Percentiles rank a stretch among this genome's conserved stretches.
These are phyloP conservation scores for Ctenopoma kingsleyae DNA, from an alignment of 2,797 vertebrate species.

Conservation along the genomic window DNA sequence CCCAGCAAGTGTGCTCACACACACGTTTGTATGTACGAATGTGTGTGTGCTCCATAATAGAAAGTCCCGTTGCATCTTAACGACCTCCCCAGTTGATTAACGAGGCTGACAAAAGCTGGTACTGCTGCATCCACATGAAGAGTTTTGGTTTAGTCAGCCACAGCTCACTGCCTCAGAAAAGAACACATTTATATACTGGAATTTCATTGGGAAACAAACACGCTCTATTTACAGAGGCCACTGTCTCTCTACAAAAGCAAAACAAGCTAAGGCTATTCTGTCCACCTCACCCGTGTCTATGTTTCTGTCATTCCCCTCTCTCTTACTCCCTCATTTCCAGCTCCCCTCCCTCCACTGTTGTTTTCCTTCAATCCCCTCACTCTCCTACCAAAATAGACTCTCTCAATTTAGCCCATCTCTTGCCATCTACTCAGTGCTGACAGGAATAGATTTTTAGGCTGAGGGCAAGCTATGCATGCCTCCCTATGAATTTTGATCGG, in stretches of 20 bases:
- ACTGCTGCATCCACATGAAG: conserved; percentile 40
- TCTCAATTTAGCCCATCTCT: conserved; percentile 71
- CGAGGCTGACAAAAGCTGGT: conserved; percentile 50
- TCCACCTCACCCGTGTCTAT: conserved; percentile 15
- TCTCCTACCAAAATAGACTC: conserved; percentile 72
- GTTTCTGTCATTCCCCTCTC: conserved; percentile 14
- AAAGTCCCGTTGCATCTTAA: conserved; percentile 33
- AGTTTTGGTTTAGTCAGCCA: conserved; percentile 27
- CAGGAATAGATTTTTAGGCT: conserved; percentile 74
- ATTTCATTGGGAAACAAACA: conserved; percentile 45
- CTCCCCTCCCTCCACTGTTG: conserved; percentile 12
- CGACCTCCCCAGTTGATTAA: conserved; percentile 55
- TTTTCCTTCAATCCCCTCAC: conserved; percentile 61
- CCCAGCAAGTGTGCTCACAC: conserved; percentile 10
- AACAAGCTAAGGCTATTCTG: conserved; percentile 39
- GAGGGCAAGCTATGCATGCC: conserved; percentile 63
- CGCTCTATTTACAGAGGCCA: conserved; percentile 41
- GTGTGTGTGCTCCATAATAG: conserved; percentile 30
- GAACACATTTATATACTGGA: conserved; percentile 36
- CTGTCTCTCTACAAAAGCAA: conserved; percentile 40
- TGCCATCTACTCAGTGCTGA: conserved; percentile 70
- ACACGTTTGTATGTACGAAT: conserved; percentile 4
- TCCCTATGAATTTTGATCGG: conserved; percentile 73
- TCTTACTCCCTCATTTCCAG: conserved; percentile 10
- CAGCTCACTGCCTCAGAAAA: conserved; percentile 53